Conservation (phyloP, 2,797 vertebrate genomes). For the Ceryle rudis region DNA sequence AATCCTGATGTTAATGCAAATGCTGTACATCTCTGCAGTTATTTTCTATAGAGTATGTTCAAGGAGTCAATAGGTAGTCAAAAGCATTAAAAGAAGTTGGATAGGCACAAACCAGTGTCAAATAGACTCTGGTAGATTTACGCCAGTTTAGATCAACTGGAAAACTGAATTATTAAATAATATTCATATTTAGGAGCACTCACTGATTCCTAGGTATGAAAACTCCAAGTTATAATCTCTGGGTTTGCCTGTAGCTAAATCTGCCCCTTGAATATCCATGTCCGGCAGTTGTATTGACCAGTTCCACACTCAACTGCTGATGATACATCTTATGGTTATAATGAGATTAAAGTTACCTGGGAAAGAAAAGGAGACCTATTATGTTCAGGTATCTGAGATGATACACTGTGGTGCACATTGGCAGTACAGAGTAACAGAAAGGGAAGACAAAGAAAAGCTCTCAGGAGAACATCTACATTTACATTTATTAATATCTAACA, state of each 20-base stretch:
- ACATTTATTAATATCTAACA: not conserved
- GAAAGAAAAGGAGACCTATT: not conserved
- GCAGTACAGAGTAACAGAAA: not conserved
- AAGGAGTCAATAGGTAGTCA: not conserved
- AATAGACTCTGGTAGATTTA: not conserved
- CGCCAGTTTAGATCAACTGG: not conserved
- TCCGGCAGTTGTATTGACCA: not conserved
- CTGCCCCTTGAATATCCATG: not conserved
- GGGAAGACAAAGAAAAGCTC: not conserved
- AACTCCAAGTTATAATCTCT: not conserved
- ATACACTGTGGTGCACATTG: not conserved
- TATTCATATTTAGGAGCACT: not conserved
- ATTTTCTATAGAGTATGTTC: not conserved
- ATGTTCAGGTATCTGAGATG: not conserved
- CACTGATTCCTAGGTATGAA: not conserved
- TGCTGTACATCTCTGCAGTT: not conserved
- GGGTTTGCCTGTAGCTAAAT: not conserved
- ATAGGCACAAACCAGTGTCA: not conserved
- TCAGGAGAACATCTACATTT: not conserved
- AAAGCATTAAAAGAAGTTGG: not conserved
- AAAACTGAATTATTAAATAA: not conserved
- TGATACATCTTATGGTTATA: not conserved
- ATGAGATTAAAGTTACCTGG: not conserved
- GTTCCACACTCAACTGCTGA: not conserved
- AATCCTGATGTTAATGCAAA: not conserved